Evolutionary conservation across 2,797 vertebrate genomes (phyloP).

Genomic region (Avahi laniger): DNA sequence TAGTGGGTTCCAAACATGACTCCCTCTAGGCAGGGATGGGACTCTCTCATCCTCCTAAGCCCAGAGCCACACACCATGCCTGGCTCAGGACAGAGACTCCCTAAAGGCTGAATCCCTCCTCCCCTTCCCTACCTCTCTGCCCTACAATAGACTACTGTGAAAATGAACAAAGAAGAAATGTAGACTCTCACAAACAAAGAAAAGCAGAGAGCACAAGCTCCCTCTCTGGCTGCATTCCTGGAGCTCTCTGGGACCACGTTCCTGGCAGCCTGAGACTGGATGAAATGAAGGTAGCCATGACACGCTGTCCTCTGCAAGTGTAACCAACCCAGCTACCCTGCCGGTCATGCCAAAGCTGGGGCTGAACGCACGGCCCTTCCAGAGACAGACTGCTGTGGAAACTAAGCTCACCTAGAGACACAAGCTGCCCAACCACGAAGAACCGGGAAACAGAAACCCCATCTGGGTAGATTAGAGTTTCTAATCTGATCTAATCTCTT

Average conservation of each 20-base stretch:
- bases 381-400: not conserved
- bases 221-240: not conserved
- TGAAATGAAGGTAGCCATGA: not conserved
- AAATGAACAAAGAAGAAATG: not conserved
- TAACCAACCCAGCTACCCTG: not conserved
- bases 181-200: not conserved
- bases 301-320: too few relatives aligned
- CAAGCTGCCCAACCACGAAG: not conserved
- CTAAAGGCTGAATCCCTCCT: not conserved
- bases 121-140: not conserved
- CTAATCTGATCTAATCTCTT: not conserved
- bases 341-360: not conserved
- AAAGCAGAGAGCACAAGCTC: not conserved
- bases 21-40: not conserved
- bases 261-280: accelerated
- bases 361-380: not conserved
- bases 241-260: not conserved
- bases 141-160: not conserved
- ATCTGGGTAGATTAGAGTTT: not conserved
- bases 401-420: not conserved
- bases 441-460: not conserved
- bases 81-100: not conserved
- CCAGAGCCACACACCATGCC: not conserved
- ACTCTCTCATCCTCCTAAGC: not conserved
- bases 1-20: not conserved